Evolutionary conservation across 2,888 invertebrate species (phyloP).

Genomic region (Buathra laborator): DNA sequence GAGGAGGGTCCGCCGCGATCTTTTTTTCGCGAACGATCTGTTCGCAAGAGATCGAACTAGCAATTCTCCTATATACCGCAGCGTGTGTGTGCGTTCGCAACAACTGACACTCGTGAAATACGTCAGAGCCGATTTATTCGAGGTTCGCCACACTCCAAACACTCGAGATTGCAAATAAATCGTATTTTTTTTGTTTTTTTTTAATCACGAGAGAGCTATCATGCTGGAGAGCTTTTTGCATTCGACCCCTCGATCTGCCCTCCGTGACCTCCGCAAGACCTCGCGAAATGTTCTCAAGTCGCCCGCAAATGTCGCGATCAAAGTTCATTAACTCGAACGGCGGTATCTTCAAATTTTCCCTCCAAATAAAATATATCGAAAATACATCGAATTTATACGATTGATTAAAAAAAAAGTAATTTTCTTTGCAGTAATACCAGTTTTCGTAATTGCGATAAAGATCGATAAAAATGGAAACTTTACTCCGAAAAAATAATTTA

Average conservation of each 20-base stretch:
- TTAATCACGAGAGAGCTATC: constrained; percentile 8
- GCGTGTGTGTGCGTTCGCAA: constrained; percentile 25
- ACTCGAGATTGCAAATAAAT: constrained; percentile 40
- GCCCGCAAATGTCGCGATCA: not conserved
- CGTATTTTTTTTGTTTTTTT: constrained; percentile 4
- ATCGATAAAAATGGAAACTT: not conserved
- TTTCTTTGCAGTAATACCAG: no score
- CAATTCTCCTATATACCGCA: constrained; percentile 26
- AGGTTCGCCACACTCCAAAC: constrained; percentile 21
- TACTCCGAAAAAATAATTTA: not conserved
- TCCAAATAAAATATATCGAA: not conserved
- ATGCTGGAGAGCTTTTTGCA: constrained; percentile 1
- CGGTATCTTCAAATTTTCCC: not conserved
- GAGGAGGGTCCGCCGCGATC: constrained; percentile 30
- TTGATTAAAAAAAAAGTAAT: no score
- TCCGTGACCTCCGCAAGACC: not conserved
- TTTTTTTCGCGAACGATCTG: constrained; percentile 29
- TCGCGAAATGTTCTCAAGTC: not conserved
- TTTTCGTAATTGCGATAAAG: no score
- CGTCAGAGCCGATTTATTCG: constrained; percentile 45
- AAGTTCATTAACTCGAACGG: not conserved
- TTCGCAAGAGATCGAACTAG: constrained; percentile 48
- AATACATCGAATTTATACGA: no score
- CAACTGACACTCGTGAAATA: constrained; percentile 58
- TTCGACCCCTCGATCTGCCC: not conserved